These are phyloP conservation scores for Ennomos quercinarius DNA, from an alignment of 2,888 invertebrate genomes.

Conservation along the genomic window DNA sequence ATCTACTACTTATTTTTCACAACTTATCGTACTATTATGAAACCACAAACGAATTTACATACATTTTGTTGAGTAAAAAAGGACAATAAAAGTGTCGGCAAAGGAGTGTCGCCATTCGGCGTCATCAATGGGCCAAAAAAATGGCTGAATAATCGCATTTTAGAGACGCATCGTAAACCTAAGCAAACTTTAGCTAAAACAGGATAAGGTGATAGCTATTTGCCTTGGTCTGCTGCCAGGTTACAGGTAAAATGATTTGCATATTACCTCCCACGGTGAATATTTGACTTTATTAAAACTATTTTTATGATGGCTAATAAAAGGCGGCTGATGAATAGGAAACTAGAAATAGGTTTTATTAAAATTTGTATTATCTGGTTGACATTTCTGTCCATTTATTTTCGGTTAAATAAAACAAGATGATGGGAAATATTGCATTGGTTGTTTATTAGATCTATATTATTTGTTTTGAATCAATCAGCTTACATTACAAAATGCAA, in stretches of 20 bases:
- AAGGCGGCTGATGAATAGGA: slow-evolving; percentile 32
- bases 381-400: neutral
- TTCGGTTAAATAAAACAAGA: neutral
- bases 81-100: slow-evolving; percentile 46
- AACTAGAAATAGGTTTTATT: slow-evolving; percentile 12
- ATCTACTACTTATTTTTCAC: slow-evolving; percentile 31
- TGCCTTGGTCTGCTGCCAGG: slow-evolving; percentile 67
- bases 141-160: slow-evolving; percentile 70
- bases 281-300: slow-evolving; percentile 53
- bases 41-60: slow-evolving; percentile 37
- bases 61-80: slow-evolving; percentile 26
- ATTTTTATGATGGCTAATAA: slow-evolving; percentile 47
- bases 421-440: too few species aligned
- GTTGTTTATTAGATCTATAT: too few species aligned
- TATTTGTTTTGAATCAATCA: too few species aligned
- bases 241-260: slow-evolving; percentile 83
- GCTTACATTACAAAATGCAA: too few species aligned
- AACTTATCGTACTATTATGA: slow-evolving; percentile 33
- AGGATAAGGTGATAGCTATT: slow-evolving; percentile 72
- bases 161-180: slow-evolving; percentile 81
- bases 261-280: slow-evolving; percentile 81
- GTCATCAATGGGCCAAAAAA: slow-evolving; percentile 52
- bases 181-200: slow-evolving; percentile 67
- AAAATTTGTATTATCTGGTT: slow-evolving; percentile 1
- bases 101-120: slow-evolving; percentile 64